Conservation (phyloP, 2,113 vertebrate genomes). For the Galeopterus variegatus region DNA sequence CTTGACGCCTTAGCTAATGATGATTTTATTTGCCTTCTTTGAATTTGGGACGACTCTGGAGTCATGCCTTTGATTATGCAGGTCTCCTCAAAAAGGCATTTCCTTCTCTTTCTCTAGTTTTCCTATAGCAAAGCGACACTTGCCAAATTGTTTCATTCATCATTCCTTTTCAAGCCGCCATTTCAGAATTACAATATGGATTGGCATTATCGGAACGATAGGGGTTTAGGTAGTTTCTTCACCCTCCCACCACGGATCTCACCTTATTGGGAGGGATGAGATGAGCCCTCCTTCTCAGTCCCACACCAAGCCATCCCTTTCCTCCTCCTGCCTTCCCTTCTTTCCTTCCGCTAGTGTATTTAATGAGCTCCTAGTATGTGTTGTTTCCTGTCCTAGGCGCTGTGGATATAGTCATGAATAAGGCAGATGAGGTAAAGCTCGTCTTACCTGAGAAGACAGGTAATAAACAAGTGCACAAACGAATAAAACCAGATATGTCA, state of each 20-base stretch:
- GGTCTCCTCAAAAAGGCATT: background rate
- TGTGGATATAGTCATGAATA: accelerated
- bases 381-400: background rate
- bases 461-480: background rate
- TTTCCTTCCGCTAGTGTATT: background rate
- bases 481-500: too few relatives aligned
- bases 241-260: background rate
- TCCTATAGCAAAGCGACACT: background rate
- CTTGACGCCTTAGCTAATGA: background rate
- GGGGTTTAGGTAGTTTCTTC: background rate
- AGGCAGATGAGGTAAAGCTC: background rate
- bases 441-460: background rate
- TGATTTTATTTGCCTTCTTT: background rate
- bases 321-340: background rate
- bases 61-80: background rate
- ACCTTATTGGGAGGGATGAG: background rate
- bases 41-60: background rate
- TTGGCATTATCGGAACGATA: background rate
- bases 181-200: background rate
- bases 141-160: background rate
- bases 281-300: background rate
- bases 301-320: background rate
- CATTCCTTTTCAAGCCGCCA: background rate
- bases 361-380: background rate
- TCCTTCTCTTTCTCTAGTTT: background rate